Percentiles rank a stretch among this genome's conserved stretches.
Conservation (phyloP, 2,113 vertebrate genomes). For the Neolamprologus tretocephalus region DNA sequence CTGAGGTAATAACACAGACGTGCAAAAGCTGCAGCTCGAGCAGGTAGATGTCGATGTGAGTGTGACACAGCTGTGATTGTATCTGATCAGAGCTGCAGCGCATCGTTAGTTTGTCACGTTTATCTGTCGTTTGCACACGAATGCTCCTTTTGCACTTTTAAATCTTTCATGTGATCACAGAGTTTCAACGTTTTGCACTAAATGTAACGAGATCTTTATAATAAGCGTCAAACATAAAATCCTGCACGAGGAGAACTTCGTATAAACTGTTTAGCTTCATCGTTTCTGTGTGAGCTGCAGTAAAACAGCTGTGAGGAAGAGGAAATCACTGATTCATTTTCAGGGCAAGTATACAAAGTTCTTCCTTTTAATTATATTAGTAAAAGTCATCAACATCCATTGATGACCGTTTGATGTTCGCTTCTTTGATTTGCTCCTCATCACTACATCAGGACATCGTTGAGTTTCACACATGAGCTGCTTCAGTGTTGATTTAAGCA, state of each 20-base stretch:
- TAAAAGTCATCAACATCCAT: background rate
- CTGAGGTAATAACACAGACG: accelerated
- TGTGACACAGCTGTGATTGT: background rate
- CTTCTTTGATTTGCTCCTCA: background rate
- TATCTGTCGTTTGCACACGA: background rate
- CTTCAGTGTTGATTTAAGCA: background rate
- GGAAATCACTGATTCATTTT: background rate
- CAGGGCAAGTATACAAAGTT: background rate
- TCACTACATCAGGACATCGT: background rate
- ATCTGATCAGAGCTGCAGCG: background rate
- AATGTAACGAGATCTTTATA: background rate
- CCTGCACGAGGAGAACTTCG: background rate
- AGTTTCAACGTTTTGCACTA: background rate
- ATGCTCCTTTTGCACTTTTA: background rate
- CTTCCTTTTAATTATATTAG: background rate
- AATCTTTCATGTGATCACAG: accelerated
- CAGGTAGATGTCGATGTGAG: background rate
- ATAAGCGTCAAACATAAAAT: background rate
- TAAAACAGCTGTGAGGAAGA: background rate
- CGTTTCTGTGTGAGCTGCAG: background rate
- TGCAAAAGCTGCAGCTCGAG: background rate
- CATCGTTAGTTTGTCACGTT: background rate
- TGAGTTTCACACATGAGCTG: background rate
- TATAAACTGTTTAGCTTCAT: background rate
- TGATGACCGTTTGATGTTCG: background rate